Evolutionary conservation across 2,797 vertebrate species (phyloP).

Genomic region (Phylloscopus collybita): DNA sequence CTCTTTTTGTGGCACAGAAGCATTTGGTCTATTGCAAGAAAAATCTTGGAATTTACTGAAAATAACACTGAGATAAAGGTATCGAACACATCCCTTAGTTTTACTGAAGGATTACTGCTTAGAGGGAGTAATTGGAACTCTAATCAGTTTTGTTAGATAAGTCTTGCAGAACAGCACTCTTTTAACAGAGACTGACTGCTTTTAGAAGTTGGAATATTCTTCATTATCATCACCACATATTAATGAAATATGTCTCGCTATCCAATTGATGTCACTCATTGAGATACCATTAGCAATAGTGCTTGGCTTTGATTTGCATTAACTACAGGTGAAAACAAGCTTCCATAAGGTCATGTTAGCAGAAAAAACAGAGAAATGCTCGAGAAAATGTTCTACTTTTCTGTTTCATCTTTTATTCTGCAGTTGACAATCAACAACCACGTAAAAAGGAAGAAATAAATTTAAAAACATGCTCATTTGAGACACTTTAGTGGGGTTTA

Average conservation of each 20-base stretch:
- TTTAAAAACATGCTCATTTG: neutral
- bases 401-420: neutral
- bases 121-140: neutral
- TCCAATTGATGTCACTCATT: neutral
- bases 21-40: neutral
- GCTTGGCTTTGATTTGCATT: neutral
- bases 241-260: neutral
- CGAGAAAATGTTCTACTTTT: neutral
- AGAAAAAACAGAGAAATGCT: neutral
- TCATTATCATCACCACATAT: neutral
- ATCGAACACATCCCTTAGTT: neutral
- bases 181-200: constrained; percentile 7
- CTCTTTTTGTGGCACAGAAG: neutral
- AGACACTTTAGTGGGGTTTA: neutral
- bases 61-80: neutral
- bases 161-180: neutral
- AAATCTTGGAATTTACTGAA: neutral
- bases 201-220: constrained; percentile 11
- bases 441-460: too few relatives aligned
- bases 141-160: constrained; percentile 5
- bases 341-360: neutral
- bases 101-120: neutral
- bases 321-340: neutral
- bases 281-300: neutral
- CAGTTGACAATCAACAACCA: neutral